Conservation (phyloP, 2,797 vertebrate genomes). For the Clamator glandarius region DNA sequence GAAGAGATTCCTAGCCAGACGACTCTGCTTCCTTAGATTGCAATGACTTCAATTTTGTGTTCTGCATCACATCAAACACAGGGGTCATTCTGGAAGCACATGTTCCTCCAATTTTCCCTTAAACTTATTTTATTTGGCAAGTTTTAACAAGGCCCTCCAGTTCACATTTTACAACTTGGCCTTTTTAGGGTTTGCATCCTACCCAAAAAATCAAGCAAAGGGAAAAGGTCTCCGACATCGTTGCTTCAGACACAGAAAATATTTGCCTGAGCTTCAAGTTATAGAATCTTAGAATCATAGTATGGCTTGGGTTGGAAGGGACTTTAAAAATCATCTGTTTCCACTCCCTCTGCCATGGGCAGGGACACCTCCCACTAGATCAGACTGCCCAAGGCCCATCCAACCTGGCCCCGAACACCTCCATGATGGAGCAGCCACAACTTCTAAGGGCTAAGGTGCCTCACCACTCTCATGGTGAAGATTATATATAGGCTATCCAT, state of each 20-base stretch:
- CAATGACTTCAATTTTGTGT: neutral
- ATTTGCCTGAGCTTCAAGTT: neutral
- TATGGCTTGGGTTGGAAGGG: no score
- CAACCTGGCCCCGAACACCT: no score
- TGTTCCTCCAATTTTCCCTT: neutral
- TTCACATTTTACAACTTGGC: neutral
- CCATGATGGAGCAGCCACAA: no score
- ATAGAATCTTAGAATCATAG: no score
- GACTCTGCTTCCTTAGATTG: neutral
- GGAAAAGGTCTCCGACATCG: neutral
- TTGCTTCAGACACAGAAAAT: neutral
- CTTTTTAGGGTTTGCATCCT: neutral
- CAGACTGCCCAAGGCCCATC: no score
- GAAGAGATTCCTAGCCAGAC: neutral
- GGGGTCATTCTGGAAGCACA: neutral
- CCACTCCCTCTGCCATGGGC: no score
- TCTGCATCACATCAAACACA: rapidly evolving
- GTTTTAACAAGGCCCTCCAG: neutral
- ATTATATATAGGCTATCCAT: neutral
- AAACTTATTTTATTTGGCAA: neutral
- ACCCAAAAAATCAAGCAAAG: neutral
- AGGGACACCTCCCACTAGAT: no score
- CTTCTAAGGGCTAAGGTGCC: no score
- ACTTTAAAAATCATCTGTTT: no score
- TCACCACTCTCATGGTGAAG: no score